These are phyloP conservation scores for Boloria euphrosyne DNA, from an alignment of 2,888 invertebrate species.

Conservation along the genomic window DNA sequence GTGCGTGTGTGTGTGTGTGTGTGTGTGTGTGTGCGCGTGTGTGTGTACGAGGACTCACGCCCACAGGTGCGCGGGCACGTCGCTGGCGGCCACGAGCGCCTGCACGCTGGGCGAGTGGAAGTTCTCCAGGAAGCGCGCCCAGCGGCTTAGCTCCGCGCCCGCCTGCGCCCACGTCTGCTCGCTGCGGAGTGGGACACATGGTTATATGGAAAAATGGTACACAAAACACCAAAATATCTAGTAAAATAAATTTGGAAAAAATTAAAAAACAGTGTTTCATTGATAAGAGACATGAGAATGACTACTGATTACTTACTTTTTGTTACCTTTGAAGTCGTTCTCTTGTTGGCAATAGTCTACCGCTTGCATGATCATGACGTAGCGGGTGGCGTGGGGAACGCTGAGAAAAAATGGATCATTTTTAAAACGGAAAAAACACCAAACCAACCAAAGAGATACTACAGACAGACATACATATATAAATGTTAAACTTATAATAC, in stretches of 20 bases:
- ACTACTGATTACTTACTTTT: conserved; percentile 53
- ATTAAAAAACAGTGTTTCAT: too few relatives aligned
- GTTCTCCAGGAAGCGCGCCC: conserved; percentile 76
- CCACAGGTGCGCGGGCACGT: conserved; percentile 53
- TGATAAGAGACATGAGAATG: too few relatives aligned
- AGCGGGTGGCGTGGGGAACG: conserved; percentile 67
- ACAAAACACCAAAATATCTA: too few relatives aligned
- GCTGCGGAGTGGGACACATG: conserved; percentile 42
- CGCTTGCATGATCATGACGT: conserved; percentile 72
- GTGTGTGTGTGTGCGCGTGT: too few relatives aligned
- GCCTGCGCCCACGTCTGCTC: conserved; percentile 65
- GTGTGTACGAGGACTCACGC: conserved; percentile 49
- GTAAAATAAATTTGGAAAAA: too few relatives aligned
- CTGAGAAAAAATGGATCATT: conserved; percentile 45
- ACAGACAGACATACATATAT: too few relatives aligned
- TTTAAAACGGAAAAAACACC: too few relatives aligned
- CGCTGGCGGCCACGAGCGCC: conserved; percentile 51
- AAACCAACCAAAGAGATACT: too few relatives aligned
- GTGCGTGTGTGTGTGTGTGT: too few relatives aligned
- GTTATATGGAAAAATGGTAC: too few relatives aligned
- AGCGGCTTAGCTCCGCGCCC: conserved; percentile 66
- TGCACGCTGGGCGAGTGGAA: conserved; percentile 66
- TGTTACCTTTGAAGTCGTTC: conserved; percentile 65
- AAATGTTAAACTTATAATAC: too few relatives aligned
- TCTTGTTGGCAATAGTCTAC: conserved; percentile 76